Percentiles rank a stretch among this genome's conserved stretches.
Evolutionary conservation across 2,113 vertebrate genomes (phyloP).

Genomic region (Pedetes capensis): DNA sequence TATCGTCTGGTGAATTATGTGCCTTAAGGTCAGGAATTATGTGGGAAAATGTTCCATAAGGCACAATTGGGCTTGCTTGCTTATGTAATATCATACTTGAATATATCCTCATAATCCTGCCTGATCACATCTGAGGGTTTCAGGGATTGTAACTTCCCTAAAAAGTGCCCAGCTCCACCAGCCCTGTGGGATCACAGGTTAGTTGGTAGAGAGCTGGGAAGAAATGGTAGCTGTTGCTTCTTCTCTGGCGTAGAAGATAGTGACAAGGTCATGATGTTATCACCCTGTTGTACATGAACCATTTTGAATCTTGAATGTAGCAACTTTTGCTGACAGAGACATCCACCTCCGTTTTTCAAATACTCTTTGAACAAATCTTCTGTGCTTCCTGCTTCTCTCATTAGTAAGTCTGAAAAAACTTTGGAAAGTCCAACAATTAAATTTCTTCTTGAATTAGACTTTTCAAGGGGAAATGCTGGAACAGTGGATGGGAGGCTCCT

Average conservation of each 20-base stretch:
- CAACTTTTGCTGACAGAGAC: background rate
- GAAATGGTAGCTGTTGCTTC: background rate
- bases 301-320: background rate
- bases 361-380: background rate
- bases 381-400: background rate
- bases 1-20: background rate
- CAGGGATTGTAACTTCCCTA: background rate
- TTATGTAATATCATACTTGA: background rate
- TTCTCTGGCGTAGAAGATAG: background rate
- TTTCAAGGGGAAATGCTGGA: background rate
- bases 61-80: background rate
- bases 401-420: background rate
- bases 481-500: background rate
- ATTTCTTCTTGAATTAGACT: background rate
- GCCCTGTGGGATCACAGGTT: background rate
- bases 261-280: slow-evolving; percentile 8
- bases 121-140: background rate
- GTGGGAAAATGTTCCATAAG: background rate
- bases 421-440: background rate
- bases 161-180: background rate
- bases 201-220: background rate
- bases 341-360: background rate
- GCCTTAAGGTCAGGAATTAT: background rate
- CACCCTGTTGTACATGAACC: background rate
- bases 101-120: background rate